These are phyloP conservation scores for Clavelina lepadiformis DNA, from an alignment of 23 tunicate genomes.

Conservation along the genomic window DNA sequence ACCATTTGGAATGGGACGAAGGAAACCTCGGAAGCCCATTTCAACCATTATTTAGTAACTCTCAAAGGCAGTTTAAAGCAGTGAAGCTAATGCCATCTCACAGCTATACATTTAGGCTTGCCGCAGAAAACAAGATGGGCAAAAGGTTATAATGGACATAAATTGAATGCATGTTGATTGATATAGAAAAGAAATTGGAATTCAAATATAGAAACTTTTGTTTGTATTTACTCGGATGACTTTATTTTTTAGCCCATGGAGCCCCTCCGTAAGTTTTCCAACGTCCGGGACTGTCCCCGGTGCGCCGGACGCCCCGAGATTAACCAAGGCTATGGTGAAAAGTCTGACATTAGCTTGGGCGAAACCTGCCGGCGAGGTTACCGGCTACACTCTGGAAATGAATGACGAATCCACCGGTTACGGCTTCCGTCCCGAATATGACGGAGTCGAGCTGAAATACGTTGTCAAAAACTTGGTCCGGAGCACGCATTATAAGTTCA, in stretches of 20 bases:
- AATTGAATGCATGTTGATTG: too few relatives aligned
- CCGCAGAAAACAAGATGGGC: slow-evolving; percentile 63
- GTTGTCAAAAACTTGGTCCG: slow-evolving; percentile 29
- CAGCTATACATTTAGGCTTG: slow-evolving; percentile 48
- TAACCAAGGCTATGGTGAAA: slow-evolving; percentile 17
- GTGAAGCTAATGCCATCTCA: slow-evolving; percentile 37
- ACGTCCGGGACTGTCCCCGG: slow-evolving; percentile 48
- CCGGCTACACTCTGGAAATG: slow-evolving; percentile 49
- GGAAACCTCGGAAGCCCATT: slow-evolving; percentile 36
- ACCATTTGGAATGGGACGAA: slow-evolving; percentile 71
- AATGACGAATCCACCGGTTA: slow-evolving; percentile 48
- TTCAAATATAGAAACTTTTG: too few relatives aligned
- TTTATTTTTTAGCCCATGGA: slow-evolving; percentile 53
- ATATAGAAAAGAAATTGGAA: too few relatives aligned
- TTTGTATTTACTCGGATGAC: neutral
- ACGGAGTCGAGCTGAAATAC: slow-evolving; percentile 36
- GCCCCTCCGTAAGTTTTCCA: slow-evolving; percentile 38
- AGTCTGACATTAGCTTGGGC: slow-evolving; percentile 39
- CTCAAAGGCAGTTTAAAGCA: slow-evolving; percentile 44
- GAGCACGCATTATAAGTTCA: slow-evolving; percentile 38
- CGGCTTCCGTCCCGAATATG: slow-evolving; percentile 42
- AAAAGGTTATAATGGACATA: slow-evolving; percentile 53
- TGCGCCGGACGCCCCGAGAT: slow-evolving; percentile 45
- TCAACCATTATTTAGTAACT: slow-evolving; percentile 10
- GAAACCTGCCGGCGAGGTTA: slow-evolving; percentile 11